These are phyloP conservation scores for Chroicocephalus ridibundus DNA, from an alignment of 2,113 vertebrate species.

Conservation along the genomic window DNA sequence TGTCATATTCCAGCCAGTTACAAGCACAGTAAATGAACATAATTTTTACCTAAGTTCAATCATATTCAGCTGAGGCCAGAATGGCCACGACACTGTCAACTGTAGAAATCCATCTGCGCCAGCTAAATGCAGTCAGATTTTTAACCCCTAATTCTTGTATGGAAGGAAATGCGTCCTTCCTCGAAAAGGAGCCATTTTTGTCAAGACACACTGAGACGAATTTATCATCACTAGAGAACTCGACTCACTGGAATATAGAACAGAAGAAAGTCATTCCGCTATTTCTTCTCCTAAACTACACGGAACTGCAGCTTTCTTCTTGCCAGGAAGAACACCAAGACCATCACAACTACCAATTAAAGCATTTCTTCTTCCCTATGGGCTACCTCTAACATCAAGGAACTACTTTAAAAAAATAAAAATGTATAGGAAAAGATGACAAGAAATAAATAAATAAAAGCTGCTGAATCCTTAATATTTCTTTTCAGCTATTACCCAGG, in stretches of 20 bases:
- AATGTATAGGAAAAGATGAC: not conserved
- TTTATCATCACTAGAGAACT: not conserved
- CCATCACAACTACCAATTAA: not conserved
- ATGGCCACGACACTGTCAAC: not conserved
- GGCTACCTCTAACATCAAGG: not conserved
- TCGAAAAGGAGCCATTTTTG: not conserved
- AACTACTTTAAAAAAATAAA: not conserved
- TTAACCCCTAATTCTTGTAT: not conserved
- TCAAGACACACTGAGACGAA: not conserved
- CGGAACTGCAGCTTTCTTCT: not conserved
- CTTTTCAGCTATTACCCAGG: not conserved
- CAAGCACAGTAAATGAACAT: not conserved
- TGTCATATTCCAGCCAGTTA: not conserved
- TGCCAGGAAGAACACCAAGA: not conserved
- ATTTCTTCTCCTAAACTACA: not conserved
- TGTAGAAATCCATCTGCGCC: not conserved
- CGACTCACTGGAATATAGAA: not conserved
- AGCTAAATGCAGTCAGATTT: not conserved
- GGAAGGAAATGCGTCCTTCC: not conserved
- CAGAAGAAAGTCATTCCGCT: not conserved
- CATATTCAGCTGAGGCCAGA: not conserved
- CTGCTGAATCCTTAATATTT: not conserved
- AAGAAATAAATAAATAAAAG: not conserved
- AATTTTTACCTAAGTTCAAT: not conserved
- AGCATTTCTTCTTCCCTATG: not conserved